Conservation (phyloP, 92 coral and sea anemone genomes). For the Porites evermanni region DNA sequence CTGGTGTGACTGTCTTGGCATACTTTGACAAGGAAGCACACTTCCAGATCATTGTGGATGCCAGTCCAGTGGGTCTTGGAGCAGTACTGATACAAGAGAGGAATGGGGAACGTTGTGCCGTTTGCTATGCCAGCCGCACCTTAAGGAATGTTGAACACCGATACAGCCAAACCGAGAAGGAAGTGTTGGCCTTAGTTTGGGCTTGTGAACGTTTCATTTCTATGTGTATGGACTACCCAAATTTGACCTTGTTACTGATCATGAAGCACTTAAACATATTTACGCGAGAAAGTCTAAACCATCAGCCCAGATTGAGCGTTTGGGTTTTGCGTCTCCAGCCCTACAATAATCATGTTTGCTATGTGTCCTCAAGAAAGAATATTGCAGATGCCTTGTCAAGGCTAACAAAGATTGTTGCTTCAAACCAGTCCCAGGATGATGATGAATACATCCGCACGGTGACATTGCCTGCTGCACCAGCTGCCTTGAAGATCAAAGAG, state of each 20-base stretch:
- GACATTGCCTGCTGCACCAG: constrained; percentile 52
- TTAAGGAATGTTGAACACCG: constrained; percentile 45
- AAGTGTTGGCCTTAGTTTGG: constrained; percentile 60
- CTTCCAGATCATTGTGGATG: constrained; percentile 40
- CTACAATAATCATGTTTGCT: constrained; percentile 19
- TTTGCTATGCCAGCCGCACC: constrained; percentile 38
- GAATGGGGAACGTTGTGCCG: constrained; percentile 29
- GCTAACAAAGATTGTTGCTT: constrained; percentile 37
- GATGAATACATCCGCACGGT: constrained; percentile 54
- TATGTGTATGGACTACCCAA: constrained; percentile 54
- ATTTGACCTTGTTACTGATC: constrained; percentile 61
- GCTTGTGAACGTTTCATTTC: constrained; percentile 53
- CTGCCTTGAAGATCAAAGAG: constrained; percentile 53
- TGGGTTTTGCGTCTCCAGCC: constrained; percentile 65
- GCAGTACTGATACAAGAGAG: constrained; percentile 27
- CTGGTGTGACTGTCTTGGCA: constrained; percentile 38
- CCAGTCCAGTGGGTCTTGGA: constrained; percentile 32
- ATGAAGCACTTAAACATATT: constrained; percentile 58
- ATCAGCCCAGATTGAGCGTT: constrained; percentile 59
- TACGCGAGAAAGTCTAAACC: constrained; percentile 57
- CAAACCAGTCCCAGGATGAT: constrained; percentile 23
- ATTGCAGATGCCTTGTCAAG: constrained; percentile 55
- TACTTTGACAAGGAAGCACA: constrained; percentile 36
- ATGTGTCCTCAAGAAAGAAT: constrained; percentile 31
- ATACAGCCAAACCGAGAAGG: constrained; percentile 66